These are phyloP conservation scores for Sesia bembeciformis DNA, from an alignment of 2,888 invertebrate genomes.

Conservation along the genomic window DNA sequence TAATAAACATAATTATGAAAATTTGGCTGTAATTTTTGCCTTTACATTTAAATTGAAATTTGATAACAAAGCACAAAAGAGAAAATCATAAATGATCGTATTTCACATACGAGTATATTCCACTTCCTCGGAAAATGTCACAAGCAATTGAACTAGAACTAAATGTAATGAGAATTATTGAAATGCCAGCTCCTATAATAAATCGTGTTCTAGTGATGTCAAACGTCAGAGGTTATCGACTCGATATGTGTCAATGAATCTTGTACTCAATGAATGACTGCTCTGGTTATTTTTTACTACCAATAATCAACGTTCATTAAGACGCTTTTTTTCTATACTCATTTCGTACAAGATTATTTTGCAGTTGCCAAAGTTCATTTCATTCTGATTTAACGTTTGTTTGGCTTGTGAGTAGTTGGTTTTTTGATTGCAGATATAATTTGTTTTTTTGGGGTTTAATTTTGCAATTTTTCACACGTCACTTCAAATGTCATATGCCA, in stretches of 20 bases:
- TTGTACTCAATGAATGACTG: conserved; percentile 16
- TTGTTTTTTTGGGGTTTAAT: conserved; percentile 15
- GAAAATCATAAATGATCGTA: no score
- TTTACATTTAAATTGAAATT: no score
- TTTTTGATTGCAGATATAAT: conserved; percentile 6
- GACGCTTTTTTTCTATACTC: conserved; percentile 18
- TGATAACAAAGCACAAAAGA: no score
- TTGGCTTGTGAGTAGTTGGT: neutral
- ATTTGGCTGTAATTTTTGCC: no score
- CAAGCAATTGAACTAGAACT: neutral
- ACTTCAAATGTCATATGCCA: conserved; percentile 14
- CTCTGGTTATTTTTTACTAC: conserved; percentile 22
- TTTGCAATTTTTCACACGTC: conserved; percentile 20
- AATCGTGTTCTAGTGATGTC: conserved; percentile 8
- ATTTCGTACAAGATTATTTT: conserved; percentile 14
- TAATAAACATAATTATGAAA: no score
- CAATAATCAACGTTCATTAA: conserved; percentile 27
- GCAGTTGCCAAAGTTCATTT: conserved; percentile 10
- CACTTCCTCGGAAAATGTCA: neutral
- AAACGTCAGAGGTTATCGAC: conserved; percentile 24
- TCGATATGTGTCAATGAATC: conserved; percentile 19
- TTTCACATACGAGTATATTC: no score
- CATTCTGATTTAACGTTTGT: neutral
- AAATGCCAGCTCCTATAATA: neutral
- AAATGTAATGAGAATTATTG: neutral